These are phyloP conservation scores for Heteromormyrus szaboi DNA, from an alignment of 2,797 vertebrate species.

Conservation along the genomic window DNA sequence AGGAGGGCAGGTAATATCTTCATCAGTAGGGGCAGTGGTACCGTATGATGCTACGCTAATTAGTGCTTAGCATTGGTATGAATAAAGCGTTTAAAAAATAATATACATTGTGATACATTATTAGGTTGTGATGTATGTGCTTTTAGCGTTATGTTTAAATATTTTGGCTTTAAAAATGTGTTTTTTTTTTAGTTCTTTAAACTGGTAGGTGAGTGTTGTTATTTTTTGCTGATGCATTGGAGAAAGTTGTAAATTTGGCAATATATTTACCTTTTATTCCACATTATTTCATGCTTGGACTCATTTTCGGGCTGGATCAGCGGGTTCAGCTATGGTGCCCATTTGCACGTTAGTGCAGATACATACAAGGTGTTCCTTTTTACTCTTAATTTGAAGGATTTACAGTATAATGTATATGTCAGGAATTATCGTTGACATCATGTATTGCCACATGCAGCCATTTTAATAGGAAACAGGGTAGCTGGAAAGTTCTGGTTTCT, in stretches of 20 bases:
- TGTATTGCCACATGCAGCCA: conserved; percentile 55
- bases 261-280: neutral
- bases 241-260: neutral
- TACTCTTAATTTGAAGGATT: conserved; percentile 50
- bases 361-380: conserved; percentile 28
- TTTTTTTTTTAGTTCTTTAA: neutral
- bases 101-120: neutral
- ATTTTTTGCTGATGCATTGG: neutral
- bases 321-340: neutral
- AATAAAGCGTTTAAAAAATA: neutral
- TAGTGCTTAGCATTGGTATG: neutral
- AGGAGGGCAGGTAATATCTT: conserved; percentile 67
- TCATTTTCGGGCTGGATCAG: conserved; percentile 18
- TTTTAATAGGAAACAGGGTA: conserved; percentile 46
- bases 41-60: conserved; percentile 3
- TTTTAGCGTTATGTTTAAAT: neutral
- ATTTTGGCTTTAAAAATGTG: neutral
- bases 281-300: conserved; percentile 1
- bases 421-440: conserved; percentile 50
- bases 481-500: conserved; percentile 49
- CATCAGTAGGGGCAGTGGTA: conserved; percentile 58
- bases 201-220: neutral
- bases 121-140: neutral
- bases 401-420: conserved; percentile 29
- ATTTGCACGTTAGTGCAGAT: neutral